phyloP scores from a whole-genome alignment of 2,888 invertebrate genomes.

The Teinopalpus imperialis region DNA sequence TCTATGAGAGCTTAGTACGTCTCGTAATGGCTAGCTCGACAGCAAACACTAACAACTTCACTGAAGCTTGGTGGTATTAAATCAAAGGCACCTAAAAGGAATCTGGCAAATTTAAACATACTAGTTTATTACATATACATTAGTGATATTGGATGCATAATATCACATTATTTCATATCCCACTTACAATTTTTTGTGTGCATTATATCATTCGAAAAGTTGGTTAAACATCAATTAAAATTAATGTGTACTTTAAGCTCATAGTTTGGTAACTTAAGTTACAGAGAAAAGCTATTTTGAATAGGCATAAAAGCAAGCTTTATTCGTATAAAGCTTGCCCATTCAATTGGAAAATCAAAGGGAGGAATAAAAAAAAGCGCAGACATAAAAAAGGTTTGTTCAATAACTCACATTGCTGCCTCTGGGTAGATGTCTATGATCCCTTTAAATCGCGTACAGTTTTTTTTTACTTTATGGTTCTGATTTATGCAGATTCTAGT shows the following conservation, averaged over 20 bases:
- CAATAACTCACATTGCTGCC: slow-evolving; percentile 19
- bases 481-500: not conserved
- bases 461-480: slow-evolving; percentile 12
- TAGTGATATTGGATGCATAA: too few relatives aligned
- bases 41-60: not conserved
- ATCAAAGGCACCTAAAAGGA: too few relatives aligned
- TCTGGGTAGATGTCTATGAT: slow-evolving; percentile 18
- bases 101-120: too few relatives aligned
- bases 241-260: too few relatives aligned
- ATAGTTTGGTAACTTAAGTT: too few relatives aligned
- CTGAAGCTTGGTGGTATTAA: not conserved
- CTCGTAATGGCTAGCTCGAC: not conserved
- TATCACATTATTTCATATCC: too few relatives aligned
- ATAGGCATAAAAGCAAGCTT: slow-evolving; percentile 2
- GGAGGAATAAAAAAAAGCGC: slow-evolving; percentile 19
- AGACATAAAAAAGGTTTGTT: slow-evolving; percentile 23
- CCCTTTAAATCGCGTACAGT: slow-evolving; percentile 12
- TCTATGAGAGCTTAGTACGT: not conserved
- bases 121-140: too few relatives aligned
- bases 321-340: slow-evolving; percentile 18
- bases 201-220: too few relatives aligned
- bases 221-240: too few relatives aligned
- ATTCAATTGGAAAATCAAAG: slow-evolving; percentile 17
- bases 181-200: too few relatives aligned
- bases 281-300: not conserved